Base-by-base conservation (phyloP, 2,797 vertebrate species). In the Pipistrellus nathusii region DNA sequence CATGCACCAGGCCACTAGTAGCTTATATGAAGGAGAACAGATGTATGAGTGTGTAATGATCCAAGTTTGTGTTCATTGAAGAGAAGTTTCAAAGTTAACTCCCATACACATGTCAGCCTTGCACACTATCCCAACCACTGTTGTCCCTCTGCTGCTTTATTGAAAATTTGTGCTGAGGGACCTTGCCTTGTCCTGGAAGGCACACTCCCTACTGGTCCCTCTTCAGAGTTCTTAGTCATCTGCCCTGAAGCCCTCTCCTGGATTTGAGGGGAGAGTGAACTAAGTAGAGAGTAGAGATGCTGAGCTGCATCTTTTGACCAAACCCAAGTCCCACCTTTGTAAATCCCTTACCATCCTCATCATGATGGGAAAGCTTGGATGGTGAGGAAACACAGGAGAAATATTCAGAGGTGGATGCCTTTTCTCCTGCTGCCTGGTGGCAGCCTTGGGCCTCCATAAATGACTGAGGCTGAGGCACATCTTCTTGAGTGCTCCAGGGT, bases 321-420 rank as follows among this genome's bases (percentile, higher is more conserved):
- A 14, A 2, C 23, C 44, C 7, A 69, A 23, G 69, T 6, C 1
- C 30, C 17, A 27, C n/a, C 25, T 55, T n/a, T 48, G 21, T n/a
- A 4, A 62, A 10, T 84, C 48, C 17, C 78, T 92, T 90, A 93
- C 86, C 66, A 3, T 64, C 3, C 0, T 84, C 11, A 3, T 87
- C 14, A 68, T 1, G 0, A 57, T 0, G 0, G 9, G 0, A 0
- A 14, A 62, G 21, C 17, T 75, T 0, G 0, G 0, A 0, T 2
- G 6, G 2, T 2, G n/a, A 69, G 8, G 86, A 87, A 2, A 30
- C 1, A 14, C 20, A 46, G 4, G 62, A 25, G 17, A 55, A 25
- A n/a, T 93, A 48, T 62, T 62, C 27, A 62, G 27, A 62, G 27
- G 57, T 10, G 5, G 66, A 5, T 11, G 32, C 5, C 21, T 12